Base-by-base conservation (phyloP, 1,140 invertebrate genomes). In the Brachionus sp. region DNA sequence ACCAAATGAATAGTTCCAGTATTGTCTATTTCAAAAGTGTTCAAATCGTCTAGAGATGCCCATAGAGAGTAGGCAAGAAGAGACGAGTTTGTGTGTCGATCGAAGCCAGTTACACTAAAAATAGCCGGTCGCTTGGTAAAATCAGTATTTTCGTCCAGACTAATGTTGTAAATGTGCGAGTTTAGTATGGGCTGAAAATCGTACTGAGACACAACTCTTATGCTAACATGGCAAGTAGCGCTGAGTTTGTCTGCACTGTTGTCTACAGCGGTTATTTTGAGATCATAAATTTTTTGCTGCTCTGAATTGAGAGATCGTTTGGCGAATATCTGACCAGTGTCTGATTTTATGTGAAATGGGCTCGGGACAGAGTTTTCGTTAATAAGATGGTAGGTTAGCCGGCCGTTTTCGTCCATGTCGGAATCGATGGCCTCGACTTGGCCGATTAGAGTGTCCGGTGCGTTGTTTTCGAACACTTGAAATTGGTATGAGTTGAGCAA, bases 21-120 rank as follows among this genome's bases (percentile, higher is more conserved):
- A 33, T 66, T 57, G 9, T 80, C 77, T 35, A 80, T 80, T 66
- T 80, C 77, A 44, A 80, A 80, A 12, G 77, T 80, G 50, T 80
- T 80, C 29, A 80, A 12, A 29, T 80, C 77, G 19, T 80, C 57
- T 50, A 80, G 33, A 80, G 46, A 62, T 12, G 46, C 77, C 12
- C 7, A 62, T 12, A 80, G 57, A 80, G 77, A 80, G 33, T 80
- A 80, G 33, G 39, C 39, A 1, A 80, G 39, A 33, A 62, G 6
- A 2, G 70, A 75, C 23, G 46, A 62, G 19, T 80, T 42, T 1
- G 35, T 80, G 16, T 42, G 62, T 9, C 33, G 46, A 19, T 78
- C 75, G 29, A 16, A 62, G 23, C 46, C 75, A n/a, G 12, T 46
- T 10, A 62, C 75, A 33, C 29, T 66, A 10, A 80, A 44, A 25